Percentiles rank a stretch among this genome's conserved stretches.
Conservation (phyloP, 2,113 vertebrate species). For the Numenius arquata region DNA sequence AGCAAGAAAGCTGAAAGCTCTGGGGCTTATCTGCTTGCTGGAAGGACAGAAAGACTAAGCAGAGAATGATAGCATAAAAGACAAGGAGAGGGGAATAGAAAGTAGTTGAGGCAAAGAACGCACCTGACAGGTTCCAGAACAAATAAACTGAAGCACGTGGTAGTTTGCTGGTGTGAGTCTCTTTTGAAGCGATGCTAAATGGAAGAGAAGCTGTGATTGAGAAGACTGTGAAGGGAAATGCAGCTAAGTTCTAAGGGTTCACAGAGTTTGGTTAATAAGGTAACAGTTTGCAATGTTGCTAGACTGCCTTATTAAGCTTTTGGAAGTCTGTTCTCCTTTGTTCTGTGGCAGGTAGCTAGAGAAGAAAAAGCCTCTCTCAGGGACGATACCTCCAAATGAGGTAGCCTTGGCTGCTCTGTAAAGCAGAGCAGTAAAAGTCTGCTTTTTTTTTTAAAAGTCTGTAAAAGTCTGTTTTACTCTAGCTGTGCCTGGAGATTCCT, state of each 20-base stretch:
- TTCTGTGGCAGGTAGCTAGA: neutral
- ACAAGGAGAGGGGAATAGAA: neutral
- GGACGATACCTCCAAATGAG: neutral
- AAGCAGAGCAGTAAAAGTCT: too few relatives aligned
- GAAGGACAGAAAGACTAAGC: neutral
- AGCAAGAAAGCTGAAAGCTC: neutral
- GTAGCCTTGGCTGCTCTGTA: neutral
- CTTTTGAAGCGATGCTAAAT: neutral
- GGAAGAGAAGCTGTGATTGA: neutral
- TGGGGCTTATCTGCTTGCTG: neutral
- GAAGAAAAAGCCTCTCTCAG: neutral
- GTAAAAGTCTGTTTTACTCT: neutral
- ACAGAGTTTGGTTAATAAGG: neutral
- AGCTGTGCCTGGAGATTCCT: neutral
- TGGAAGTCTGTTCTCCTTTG: neutral
- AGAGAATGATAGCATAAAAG: neutral
- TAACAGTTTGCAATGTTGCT: neutral
- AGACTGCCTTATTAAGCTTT: neutral
- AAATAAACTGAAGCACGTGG: neutral
- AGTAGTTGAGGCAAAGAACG: neutral
- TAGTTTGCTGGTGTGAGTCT: neutral
- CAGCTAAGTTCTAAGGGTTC: neutral
- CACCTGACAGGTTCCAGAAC: neutral
- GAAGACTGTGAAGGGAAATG: neutral
- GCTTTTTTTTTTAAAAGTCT: too few relatives aligned